phyloP scores from a whole-genome alignment of 1,140 invertebrate species.

The Bombus vancouverensis region DNA sequence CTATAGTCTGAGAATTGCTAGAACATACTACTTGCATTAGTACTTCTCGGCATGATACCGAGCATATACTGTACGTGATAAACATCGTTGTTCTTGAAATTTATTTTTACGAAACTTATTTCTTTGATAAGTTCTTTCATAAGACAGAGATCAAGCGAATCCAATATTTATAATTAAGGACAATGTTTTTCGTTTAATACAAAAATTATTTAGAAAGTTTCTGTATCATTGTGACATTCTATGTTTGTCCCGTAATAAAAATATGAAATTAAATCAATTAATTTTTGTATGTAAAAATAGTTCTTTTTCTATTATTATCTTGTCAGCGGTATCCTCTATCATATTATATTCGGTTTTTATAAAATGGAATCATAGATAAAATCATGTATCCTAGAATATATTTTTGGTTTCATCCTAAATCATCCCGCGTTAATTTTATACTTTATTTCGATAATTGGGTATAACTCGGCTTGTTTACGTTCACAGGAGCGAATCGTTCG shows the following conservation, averaged over 20 bases:
- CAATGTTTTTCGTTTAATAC: too few species aligned
- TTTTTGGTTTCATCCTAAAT: constrained; percentile 6
- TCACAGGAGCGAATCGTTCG: constrained; percentile 40
- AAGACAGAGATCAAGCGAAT: too few species aligned
- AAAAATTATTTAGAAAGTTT: too few species aligned
- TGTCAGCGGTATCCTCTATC: too few species aligned
- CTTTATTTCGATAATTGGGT: constrained; percentile 60
- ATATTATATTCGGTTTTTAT: too few species aligned
- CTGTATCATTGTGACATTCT: too few species aligned
- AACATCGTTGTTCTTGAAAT: neutral
- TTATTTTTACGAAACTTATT: neutral
- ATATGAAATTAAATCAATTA: neutral
- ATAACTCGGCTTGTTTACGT: constrained; percentile 48
- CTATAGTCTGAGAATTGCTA: neutral
- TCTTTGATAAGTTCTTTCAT: neutral
- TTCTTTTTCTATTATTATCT: too few species aligned
- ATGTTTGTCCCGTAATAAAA: too few species aligned
- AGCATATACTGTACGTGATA: neutral
- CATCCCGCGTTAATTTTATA: constrained; percentile 48
- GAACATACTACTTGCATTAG: neutral
- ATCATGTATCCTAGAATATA: too few species aligned
- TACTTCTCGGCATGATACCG: neutral
- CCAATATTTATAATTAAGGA: too few species aligned
- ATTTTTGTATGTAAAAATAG: neutral
- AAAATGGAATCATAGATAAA: too few species aligned